phyloP scores from a whole-genome alignment of 2,888 invertebrate species.

The Callimorpha dominula region DNA sequence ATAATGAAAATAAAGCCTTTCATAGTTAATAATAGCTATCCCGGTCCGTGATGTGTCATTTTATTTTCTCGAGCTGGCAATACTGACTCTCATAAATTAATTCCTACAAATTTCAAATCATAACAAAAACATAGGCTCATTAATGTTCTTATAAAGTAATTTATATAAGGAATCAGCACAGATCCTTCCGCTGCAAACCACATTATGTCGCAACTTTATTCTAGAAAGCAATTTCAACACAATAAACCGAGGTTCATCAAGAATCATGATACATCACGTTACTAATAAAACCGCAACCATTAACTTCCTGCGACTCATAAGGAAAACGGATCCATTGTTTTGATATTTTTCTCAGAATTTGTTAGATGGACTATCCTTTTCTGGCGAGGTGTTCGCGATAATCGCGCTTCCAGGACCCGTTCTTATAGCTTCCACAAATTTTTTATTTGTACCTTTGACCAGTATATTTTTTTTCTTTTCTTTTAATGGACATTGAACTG shows the following conservation, averaged over 20 bases:
- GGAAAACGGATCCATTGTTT: slow-evolving; percentile 53
- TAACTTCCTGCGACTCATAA: slow-evolving; percentile 41
- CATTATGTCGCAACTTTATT: slow-evolving; percentile 10
- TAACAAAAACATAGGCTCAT: too few relatives aligned
- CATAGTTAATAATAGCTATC: too few relatives aligned
- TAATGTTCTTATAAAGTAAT: too few relatives aligned
- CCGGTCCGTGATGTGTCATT: too few relatives aligned
- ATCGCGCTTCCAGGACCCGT: slow-evolving; percentile 21
- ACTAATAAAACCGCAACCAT: slow-evolving; percentile 47
- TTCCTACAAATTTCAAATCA: too few relatives aligned
- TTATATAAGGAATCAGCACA: neutral
- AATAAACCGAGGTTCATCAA: slow-evolving; percentile 22
- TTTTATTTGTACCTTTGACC: neutral
- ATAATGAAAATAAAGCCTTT: too few relatives aligned
- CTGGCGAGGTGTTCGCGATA: slow-evolving; percentile 37
- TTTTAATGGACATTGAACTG: neutral
- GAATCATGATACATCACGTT: slow-evolving; percentile 29
- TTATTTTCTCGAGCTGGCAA: too few relatives aligned
- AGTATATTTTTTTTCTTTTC: neutral
- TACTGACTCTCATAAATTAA: too few relatives aligned
- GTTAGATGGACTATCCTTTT: slow-evolving; percentile 43
- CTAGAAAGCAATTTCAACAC: slow-evolving; percentile 25
- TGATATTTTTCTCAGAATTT: slow-evolving; percentile 44
- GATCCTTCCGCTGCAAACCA: slow-evolving; percentile 14
- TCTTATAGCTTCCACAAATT: slow-evolving; percentile 35